Conservation (phyloP, 2,113 vertebrate species). For the Egretta garzetta region DNA sequence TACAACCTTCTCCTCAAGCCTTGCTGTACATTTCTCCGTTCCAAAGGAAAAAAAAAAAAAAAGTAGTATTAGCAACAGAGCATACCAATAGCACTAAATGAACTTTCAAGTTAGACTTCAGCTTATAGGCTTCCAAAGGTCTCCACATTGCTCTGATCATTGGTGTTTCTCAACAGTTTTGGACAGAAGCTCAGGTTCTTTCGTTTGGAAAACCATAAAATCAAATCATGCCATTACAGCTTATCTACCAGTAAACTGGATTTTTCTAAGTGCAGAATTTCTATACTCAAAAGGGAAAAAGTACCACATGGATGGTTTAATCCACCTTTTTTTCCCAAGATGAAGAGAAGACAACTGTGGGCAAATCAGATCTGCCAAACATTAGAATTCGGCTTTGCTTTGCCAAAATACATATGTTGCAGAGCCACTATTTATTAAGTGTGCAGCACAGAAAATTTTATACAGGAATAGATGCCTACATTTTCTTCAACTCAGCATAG, state of each 20-base stretch:
- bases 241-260: background rate
- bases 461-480: background rate
- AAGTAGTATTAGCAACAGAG: background rate
- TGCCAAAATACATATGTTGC: background rate
- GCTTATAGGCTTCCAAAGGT: background rate
- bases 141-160: fast-evolving
- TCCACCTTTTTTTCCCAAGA: background rate
- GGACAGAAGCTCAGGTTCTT: background rate
- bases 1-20: background rate
- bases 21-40: background rate
- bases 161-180: background rate
- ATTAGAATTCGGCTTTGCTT: background rate
- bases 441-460: background rate
- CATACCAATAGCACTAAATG: background rate
- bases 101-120: background rate
- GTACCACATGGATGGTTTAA: background rate
- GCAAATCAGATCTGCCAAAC: background rate
- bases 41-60: background rate
- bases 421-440: background rate
- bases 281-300: background rate
- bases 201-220: background rate
- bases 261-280: background rate
- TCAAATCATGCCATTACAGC: background rate
- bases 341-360: background rate
- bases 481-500: background rate